Conservation (phyloP, 2,113 vertebrate genomes). For the Ctenomys sociabilis region DNA sequence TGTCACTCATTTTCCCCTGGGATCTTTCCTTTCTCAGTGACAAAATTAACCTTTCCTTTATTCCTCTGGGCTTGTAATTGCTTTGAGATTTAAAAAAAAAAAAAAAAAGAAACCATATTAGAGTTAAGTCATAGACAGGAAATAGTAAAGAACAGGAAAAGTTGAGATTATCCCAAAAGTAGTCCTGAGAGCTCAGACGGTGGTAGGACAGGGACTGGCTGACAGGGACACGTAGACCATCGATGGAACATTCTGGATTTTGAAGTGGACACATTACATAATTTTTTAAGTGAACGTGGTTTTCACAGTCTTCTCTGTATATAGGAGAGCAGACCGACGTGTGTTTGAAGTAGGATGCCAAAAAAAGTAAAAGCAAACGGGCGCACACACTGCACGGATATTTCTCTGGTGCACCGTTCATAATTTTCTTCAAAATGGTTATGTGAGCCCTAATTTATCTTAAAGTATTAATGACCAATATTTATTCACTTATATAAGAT, state of each 20-base stretch:
- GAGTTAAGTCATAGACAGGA: background rate
- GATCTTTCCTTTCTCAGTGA: background rate
- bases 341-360: background rate
- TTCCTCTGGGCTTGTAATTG: background rate
- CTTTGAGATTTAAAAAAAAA: background rate
- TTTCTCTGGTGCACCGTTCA: background rate
- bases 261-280: background rate
- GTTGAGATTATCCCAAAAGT: background rate
- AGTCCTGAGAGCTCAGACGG: background rate
- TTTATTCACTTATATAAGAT: background rate
- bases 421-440: slow-evolving; percentile 27
- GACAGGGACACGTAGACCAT: background rate
- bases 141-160: background rate
- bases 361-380: too few species aligned
- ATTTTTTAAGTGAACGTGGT: background rate
- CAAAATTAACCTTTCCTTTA: background rate
- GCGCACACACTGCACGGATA: fast-evolving
- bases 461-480: background rate
- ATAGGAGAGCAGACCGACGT: background rate
- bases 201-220: background rate
- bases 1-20: too few species aligned
- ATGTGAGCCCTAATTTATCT: background rate
- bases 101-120: background rate
- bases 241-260: background rate
- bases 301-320: background rate